Conservation (phyloP, 2,888 invertebrate species). For the Volucella bombylans region DNA sequence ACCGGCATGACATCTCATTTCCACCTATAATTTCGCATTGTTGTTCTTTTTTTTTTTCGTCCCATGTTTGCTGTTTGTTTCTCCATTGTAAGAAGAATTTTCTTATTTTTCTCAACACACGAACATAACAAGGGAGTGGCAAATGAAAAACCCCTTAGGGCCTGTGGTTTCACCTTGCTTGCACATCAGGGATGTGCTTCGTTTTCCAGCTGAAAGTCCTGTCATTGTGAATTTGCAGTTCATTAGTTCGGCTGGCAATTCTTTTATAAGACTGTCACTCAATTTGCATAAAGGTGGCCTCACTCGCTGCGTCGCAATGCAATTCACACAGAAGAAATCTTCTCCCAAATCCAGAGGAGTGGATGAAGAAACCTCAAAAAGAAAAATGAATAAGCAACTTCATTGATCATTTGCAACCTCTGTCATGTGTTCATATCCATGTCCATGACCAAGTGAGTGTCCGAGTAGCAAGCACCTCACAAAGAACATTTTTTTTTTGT, state of each 20-base stretch:
- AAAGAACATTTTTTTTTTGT: constrained; percentile 21
- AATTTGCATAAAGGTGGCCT: constrained; percentile 67
- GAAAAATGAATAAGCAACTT: constrained; percentile 68
- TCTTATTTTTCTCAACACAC: constrained; percentile 45
- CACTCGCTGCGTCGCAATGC: constrained; percentile 15
- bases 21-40: constrained; percentile 73
- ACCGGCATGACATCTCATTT: constrained; percentile 74
- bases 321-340: neutral
- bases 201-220: constrained; percentile 1
- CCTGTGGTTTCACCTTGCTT: constrained; percentile 56
- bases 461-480: constrained; percentile 47
- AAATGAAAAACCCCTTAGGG: constrained; percentile 61
- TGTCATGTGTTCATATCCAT: constrained; percentile 61
- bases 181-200: constrained; percentile 8
- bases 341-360: neutral
- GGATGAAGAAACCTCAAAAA: constrained; percentile 26
- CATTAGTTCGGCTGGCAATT: constrained; percentile 59
- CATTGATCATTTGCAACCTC: constrained; percentile 72
- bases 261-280: constrained; percentile 47
- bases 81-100: constrained; percentile 10
- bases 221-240: constrained; percentile 55
- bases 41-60: constrained; percentile 46
- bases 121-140: constrained; percentile 47
- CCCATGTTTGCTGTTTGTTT: neutral
- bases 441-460: too few species aligned